phyloP scores from a whole-genome alignment of 2,797 vertebrate species.

The Hypotaenidia philippensis region DNA sequence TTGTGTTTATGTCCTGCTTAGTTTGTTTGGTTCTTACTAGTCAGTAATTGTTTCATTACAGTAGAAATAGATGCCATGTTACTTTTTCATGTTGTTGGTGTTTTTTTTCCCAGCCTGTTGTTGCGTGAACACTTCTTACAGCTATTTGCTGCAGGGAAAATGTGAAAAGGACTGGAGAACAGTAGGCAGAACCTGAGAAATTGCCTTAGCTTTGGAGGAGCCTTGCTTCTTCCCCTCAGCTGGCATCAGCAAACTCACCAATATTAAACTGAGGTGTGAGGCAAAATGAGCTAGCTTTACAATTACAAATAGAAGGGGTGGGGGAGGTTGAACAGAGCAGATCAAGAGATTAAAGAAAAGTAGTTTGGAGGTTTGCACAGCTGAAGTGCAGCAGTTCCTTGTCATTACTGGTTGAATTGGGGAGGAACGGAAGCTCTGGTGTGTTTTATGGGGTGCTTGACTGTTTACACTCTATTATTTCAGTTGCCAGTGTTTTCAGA shows the following conservation, averaged over 20 bases:
- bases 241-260: background rate
- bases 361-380: background rate
- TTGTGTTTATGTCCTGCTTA: background rate
- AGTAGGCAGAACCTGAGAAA: background rate
- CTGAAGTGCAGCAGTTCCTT: background rate
- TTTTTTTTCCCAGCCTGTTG: background rate
- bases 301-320: background rate
- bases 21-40: conserved; percentile 14
- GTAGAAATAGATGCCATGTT: background rate
- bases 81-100: background rate
- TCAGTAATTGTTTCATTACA: conserved; percentile 37
- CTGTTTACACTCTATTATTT: background rate
- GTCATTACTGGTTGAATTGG: background rate
- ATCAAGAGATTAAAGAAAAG: background rate
- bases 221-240: background rate
- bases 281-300: background rate
- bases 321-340: background rate
- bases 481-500: background rate
- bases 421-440: background rate
- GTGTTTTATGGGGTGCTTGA: background rate
- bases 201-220: background rate
- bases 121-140: background rate
- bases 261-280: background rate
- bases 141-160: background rate
- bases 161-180: background rate